These are phyloP conservation scores for Oenanthe oenanthe DNA, from an alignment of 2,113 vertebrate species.

Conservation along the genomic window DNA sequence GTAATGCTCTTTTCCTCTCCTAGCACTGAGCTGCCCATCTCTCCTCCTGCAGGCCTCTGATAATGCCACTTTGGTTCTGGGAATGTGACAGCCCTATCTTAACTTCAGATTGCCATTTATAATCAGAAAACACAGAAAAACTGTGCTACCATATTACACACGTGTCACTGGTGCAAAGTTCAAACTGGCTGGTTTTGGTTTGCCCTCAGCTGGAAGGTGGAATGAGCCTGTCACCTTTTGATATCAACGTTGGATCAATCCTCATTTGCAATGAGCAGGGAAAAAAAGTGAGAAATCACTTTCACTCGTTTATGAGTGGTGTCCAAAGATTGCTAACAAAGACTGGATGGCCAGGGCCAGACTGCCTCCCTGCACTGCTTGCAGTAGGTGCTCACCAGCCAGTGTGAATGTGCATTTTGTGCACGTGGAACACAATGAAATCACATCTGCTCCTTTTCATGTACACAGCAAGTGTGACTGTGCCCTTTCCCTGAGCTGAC, in stretches of 20 bases:
- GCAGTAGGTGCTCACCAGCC: neutral
- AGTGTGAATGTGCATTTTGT: neutral
- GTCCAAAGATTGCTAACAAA: neutral
- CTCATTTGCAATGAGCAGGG: neutral
- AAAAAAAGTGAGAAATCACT: neutral
- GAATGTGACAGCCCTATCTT: neutral
- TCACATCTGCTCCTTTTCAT: neutral
- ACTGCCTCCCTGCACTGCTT: neutral
- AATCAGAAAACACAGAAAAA: neutral
- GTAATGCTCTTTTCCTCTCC: neutral
- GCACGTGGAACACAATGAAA: neutral
- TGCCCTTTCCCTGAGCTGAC: neutral
- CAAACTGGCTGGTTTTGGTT: neutral
- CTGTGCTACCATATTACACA: rapidly evolving
- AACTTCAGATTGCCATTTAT: neutral
- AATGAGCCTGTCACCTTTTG: neutral
- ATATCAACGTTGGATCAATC: neutral
- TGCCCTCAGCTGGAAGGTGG: neutral
- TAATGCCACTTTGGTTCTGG: neutral
- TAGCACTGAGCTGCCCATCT: neutral
- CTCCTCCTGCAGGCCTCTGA: neutral
- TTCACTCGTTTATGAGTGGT: neutral
- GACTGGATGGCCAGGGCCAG: neutral
- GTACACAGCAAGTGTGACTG: rapidly evolving
- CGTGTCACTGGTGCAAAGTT: neutral